A percentile compares a stretch with the other conserved stretches of the same genome.
Conservation (phyloP, 2,888 invertebrate species). For the Notocelia uddmanniana region DNA sequence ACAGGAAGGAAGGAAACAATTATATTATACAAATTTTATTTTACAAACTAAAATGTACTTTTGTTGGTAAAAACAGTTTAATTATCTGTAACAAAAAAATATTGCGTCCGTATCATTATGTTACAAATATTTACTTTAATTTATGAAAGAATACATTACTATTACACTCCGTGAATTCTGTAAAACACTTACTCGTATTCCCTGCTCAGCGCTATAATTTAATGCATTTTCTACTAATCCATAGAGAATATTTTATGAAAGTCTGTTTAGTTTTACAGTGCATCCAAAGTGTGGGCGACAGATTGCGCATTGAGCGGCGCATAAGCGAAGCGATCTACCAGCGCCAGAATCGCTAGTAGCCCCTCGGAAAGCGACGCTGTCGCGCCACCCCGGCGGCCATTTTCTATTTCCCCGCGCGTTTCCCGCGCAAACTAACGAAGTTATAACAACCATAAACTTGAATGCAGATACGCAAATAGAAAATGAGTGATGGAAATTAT, state of each 20-base stretch:
- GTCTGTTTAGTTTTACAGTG: slow-evolving; percentile 28
- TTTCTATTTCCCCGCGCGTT: slow-evolving; percentile 52
- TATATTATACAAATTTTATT: no score
- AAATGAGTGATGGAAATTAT: slow-evolving; percentile 10
- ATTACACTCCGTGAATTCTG: no score
- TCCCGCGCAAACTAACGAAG: slow-evolving; percentile 74
- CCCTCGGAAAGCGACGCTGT: slow-evolving; percentile 65
- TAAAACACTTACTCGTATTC: no score
- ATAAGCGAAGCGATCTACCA: slow-evolving; percentile 63
- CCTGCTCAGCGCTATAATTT: not conserved
- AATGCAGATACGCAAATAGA: slow-evolving; percentile 31
- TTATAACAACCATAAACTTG: slow-evolving; percentile 48
- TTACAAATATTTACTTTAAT: no score
- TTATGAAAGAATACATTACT: no score
- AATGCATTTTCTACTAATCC: slow-evolving; percentile 16
- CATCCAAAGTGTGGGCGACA: slow-evolving; percentile 43
- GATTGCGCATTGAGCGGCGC: slow-evolving; percentile 75
- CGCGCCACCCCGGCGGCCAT: slow-evolving; percentile 59
- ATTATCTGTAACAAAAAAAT: no score
- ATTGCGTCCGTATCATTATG: no score
- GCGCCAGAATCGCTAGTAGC: slow-evolving; percentile 67
- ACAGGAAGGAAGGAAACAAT: no score
- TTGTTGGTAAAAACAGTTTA: no score
- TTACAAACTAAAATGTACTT: no score
- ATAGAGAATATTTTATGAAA: slow-evolving; percentile 31